These are phyloP conservation scores for Ormyrus thymus DNA, from an alignment of 2,888 invertebrate genomes.

Conservation along the genomic window DNA sequence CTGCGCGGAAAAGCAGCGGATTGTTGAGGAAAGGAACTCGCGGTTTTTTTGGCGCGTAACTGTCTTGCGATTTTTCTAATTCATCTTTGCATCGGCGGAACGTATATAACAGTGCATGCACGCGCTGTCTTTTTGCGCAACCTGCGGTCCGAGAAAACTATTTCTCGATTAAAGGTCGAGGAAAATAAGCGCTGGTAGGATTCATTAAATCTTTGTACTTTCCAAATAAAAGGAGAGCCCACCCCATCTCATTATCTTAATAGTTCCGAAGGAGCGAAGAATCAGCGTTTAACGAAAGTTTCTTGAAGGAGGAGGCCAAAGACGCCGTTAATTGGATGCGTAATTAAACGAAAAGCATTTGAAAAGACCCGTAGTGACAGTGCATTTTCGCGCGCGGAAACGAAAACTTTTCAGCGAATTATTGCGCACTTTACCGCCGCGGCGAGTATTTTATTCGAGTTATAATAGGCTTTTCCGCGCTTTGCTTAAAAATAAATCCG, in stretches of 20 bases:
- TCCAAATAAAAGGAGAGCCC: slow-evolving; percentile 20
- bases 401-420: not conserved
- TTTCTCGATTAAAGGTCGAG: not conserved
- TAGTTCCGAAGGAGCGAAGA: slow-evolving; percentile 18
- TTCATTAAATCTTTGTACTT: slow-evolving; percentile 24
- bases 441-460: not conserved
- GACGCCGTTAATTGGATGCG: slow-evolving; percentile 42
- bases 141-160: too few relatives aligned
- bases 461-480: not conserved
- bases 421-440: not conserved
- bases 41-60: too few relatives aligned
- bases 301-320: slow-evolving; percentile 15
- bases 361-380: slow-evolving; percentile 2
- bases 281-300: slow-evolving; percentile 46
- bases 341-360: slow-evolving; percentile 39
- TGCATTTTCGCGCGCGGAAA: not conserved
- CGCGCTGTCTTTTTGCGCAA: too few relatives aligned
- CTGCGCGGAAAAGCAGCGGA: too few relatives aligned
- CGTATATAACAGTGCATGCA: too few relatives aligned
- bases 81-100: too few relatives aligned
- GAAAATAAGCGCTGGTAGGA: not conserved
- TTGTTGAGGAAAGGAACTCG: too few relatives aligned
- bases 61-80: too few relatives aligned
- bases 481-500: not conserved
- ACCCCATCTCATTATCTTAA: slow-evolving; percentile 27